phyloP scores from a whole-genome alignment of 1,140 invertebrate genomes.

The Pseudoatta argentina region DNA sequence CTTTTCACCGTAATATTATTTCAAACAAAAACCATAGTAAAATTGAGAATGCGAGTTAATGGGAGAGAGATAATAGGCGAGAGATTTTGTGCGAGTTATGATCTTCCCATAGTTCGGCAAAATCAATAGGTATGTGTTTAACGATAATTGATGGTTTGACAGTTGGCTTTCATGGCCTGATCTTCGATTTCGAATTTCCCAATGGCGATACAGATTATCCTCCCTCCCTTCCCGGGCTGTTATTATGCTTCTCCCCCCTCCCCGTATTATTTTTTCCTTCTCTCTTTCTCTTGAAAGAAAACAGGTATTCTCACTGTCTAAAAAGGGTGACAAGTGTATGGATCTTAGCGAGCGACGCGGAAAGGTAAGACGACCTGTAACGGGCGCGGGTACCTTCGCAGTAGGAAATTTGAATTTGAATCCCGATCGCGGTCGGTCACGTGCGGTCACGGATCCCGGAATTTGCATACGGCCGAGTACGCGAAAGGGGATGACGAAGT shows the following conservation, averaged over 20 bases:
- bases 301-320: slow-evolving; percentile 33
- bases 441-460: slow-evolving; percentile 73
- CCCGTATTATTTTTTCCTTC: neutral
- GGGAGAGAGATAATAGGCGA: neutral
- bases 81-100: neutral
- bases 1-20: slow-evolving; percentile 40
- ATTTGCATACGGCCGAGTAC: slow-evolving; percentile 68
- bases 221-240: neutral
- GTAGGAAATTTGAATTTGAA: slow-evolving; percentile 77
- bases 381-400: slow-evolving; percentile 65
- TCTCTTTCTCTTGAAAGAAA: neutral
- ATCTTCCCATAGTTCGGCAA: slow-evolving; percentile 39
- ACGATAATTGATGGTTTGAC: neutral
- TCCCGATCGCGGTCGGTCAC: slow-evolving; percentile 75
- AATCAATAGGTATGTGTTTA: slow-evolving; percentile 7
- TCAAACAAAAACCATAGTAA: neutral
- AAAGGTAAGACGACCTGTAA: slow-evolving; percentile 76
- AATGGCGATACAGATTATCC: neutral
- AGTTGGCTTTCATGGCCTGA: neutral
- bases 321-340: slow-evolving; percentile 68
- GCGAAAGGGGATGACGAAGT: slow-evolving; percentile 65
- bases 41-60: slow-evolving; percentile 5
- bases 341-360: slow-evolving; percentile 47
- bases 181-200: slow-evolving; percentile 31
- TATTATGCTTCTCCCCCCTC: neutral